A percentile compares a stretch with the other conserved stretches of the same genome.
Conservation (phyloP, 2,113 vertebrate species). For the Fregata magnificens region DNA sequence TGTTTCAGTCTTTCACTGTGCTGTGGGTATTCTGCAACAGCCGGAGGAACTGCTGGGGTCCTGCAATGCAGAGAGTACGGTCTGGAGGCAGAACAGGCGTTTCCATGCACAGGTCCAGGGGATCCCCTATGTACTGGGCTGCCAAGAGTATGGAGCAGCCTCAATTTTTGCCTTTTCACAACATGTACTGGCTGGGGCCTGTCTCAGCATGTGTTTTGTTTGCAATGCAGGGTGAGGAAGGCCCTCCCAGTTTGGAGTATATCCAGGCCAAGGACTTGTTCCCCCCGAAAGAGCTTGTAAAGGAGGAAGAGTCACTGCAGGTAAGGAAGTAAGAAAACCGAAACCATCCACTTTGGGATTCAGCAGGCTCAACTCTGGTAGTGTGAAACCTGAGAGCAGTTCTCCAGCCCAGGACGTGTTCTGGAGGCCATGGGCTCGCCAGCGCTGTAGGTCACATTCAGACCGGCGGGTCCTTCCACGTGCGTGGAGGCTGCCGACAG, state of each 20-base stretch:
- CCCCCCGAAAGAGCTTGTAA: constrained; percentile 95
- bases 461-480: rapidly evolving
- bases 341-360: background rate
- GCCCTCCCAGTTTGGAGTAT: constrained; percentile 99
- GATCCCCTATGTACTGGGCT: background rate
- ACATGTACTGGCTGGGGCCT: background rate
- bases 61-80: background rate
- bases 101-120: background rate
- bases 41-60: background rate
- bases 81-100: background rate
- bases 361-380: background rate
- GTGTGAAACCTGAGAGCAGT: background rate
- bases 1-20: background rate
- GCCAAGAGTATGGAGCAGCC: background rate
- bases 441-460: rapidly evolving
- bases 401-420: background rate
- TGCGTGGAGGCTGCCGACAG: rapidly evolving
- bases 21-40: background rate
- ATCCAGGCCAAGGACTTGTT: constrained; percentile 99
- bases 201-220: constrained; percentile 30
- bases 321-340: constrained; percentile 69
- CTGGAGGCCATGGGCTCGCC: rapidly evolving
- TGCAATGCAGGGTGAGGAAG: constrained; percentile 92
- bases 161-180: background rate
- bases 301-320: constrained; percentile 96